Evolutionary conservation across 1,140 invertebrate genomes (phyloP), one percentile per base, ranked within the genome.

Genomic region (Drosophila erecta): DNA sequence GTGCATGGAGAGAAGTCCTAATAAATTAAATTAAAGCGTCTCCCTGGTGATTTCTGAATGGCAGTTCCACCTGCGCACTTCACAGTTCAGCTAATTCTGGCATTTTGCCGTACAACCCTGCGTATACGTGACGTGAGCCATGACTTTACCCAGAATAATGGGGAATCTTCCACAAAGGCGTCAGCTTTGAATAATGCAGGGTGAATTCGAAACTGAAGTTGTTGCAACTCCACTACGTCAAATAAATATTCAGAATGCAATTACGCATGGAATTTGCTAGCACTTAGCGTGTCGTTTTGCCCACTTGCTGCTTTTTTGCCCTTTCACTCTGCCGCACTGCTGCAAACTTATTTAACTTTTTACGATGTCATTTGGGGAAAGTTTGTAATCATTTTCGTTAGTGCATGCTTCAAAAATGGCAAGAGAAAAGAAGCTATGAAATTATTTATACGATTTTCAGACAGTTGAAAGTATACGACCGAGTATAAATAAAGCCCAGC

Each of bases 341-440:
- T 57, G 41, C 14, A 76, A 87, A 87, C 76, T 89, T 87, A 79
- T 89, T 87, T 89, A 83, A 89, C 71, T 89, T 87, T 81, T 84
- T 87, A 71, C 83, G 84, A 79, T 83, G 83, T 87, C 84, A 83
- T 89, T 87, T 79, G 59, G 44, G 43, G 43, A 81, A 87, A 87
- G 83, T 89, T 87, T 89, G 79, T 79, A 89, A 89, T 89, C 84
- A 76, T 87, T 87, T 87, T 81, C 75, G 70, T 87, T 79, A 72
- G 59, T 86, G 74, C 69, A 61, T 73, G 62, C 81, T 85, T 84
- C 71, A 84, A 79, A 75, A 84, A 76, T 79, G 81, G 56, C 64
- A 50, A 79, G 69, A 79, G 58, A 64, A 73, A 58, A 17, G 64
- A 80, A 57, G 72, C 70, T 64, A 60, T 58, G 55, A 87, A 81